Evolutionary conservation across 2,888 invertebrate species (phyloP), one percentile per base, ranked within the genome.

Genomic region (Oligia latruncula): DNA sequence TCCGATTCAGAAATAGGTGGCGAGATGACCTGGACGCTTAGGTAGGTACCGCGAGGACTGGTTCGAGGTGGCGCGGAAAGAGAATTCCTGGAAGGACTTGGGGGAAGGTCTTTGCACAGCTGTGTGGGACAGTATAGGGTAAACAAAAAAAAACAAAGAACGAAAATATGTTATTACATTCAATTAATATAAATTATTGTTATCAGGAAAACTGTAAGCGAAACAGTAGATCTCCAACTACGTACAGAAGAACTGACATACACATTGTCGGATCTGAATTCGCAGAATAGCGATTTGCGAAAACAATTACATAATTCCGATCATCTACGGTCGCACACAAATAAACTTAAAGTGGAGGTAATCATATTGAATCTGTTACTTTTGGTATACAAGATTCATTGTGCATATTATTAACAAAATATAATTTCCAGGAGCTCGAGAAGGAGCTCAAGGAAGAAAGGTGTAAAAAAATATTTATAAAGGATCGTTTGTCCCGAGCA

Each of bases 371-470:
- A 55, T n/a, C 2, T 29, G n/a, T 58, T 46, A 66, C 0, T n/a
- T 67, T 29, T 13, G 17, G 23, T 64, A 6, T 43, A 43, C 11
- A n/a, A 40, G 23, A 75, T 43, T 20, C 20, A 8, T 52, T 71
- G 17, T 58, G 13, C 3, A 43, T 23, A 35, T 43, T 43, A 67
- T 17, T 15, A 17, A 64, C 11, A 60, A 46, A 29, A 15, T 68
- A 64, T 43, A 23, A 67, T 55, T 80, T 74, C 6, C 65, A 96
- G 96, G 95, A 95, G 83, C 88, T 96, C 43, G 95, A 96, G 89
- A 95, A 93, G 83, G 93, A 94, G 64, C 80, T 96, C 29, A 95
- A 95, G 83, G 95, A 95, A 67, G 95, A 95, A 84, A 95, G 93
- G 83, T 91, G 90, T 72, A 94, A 94, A 78, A 93, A 90, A 73